phyloP scores from a whole-genome alignment of 2,888 invertebrate genomes.

The Pardosa pseudoannulata region DNA sequence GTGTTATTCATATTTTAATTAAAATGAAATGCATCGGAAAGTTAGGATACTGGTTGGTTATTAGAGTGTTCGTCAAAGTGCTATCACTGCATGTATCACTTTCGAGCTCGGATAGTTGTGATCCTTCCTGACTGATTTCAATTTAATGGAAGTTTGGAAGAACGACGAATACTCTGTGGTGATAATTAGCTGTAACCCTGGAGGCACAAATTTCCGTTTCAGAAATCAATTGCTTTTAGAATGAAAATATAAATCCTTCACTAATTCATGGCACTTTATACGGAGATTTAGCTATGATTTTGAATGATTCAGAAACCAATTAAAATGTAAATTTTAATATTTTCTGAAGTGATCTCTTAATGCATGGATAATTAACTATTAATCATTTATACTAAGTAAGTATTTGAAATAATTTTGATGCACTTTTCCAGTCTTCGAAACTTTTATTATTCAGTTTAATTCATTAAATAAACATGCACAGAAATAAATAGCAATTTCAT shows the following conservation, averaged over 20 bases:
- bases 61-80: neutral
- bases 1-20: neutral
- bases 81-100: neutral
- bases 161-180: neutral
- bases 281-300: neutral
- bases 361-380: too few species aligned
- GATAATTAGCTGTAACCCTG: neutral
- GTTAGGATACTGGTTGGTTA: neutral
- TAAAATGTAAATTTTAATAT: too few species aligned
- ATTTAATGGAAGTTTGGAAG: slow-evolving; percentile 4
- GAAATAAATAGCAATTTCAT: too few species aligned
- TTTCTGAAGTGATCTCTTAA: too few species aligned
- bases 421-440: too few species aligned
- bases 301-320: too few species aligned
- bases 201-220: slow-evolving; percentile 2
- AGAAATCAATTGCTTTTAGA: neutral
- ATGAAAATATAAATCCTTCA: neutral
- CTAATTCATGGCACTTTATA: neutral
- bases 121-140: neutral
- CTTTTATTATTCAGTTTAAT: too few species aligned
- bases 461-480: too few species aligned
- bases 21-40: neutral
- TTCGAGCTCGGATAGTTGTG: neutral
- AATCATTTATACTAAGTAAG: too few species aligned
- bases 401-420: too few species aligned